These are phyloP conservation scores for Xenopus laevis DNA, from an alignment of 2,113 vertebrate genomes.

Conservation along the genomic window DNA sequence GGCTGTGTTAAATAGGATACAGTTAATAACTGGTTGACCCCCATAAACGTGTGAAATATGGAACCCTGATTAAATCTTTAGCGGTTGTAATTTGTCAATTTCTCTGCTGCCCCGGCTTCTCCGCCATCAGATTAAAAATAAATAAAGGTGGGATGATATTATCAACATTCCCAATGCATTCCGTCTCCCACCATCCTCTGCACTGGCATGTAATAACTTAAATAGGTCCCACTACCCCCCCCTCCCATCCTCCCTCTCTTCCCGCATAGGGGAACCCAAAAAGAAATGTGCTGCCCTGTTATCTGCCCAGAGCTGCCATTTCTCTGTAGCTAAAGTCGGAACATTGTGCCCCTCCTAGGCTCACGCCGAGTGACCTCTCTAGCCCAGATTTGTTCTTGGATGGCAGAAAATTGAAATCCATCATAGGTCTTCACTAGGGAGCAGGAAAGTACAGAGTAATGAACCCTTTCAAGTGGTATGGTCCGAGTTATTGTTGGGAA, in stretches of 20 bases:
- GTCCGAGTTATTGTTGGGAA: not conserved
- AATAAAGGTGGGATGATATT: not conserved
- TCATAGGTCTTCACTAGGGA: conserved; percentile 6
- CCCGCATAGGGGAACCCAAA: too few relatives aligned
- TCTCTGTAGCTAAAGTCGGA: not conserved
- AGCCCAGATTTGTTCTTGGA: conserved; percentile 5
- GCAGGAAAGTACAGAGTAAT: conserved; percentile 10
- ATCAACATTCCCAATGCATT: conserved; percentile 7
- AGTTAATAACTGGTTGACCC: too few relatives aligned
- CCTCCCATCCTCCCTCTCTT: not conserved
- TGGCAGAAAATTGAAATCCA: conserved; percentile 24
- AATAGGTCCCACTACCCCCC: not conserved
- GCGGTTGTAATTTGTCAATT: conserved; percentile 7
- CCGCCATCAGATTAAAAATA: not conserved
- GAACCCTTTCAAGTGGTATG: not conserved
- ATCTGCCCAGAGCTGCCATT: conserved; percentile 26
- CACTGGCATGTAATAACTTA: conserved; percentile 9
- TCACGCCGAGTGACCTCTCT: not conserved
- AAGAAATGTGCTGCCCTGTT: not conserved
- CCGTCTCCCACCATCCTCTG: not conserved
- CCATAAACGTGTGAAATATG: not conserved
- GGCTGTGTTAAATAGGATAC: too few relatives aligned
- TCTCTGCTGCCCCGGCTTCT: not conserved
- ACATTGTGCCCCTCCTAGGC: conserved; percentile 7
- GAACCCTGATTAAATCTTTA: not conserved